These are phyloP conservation scores for Saccopteryx leptura DNA, from an alignment of 2,113 vertebrate species.

Conservation along the genomic window DNA sequence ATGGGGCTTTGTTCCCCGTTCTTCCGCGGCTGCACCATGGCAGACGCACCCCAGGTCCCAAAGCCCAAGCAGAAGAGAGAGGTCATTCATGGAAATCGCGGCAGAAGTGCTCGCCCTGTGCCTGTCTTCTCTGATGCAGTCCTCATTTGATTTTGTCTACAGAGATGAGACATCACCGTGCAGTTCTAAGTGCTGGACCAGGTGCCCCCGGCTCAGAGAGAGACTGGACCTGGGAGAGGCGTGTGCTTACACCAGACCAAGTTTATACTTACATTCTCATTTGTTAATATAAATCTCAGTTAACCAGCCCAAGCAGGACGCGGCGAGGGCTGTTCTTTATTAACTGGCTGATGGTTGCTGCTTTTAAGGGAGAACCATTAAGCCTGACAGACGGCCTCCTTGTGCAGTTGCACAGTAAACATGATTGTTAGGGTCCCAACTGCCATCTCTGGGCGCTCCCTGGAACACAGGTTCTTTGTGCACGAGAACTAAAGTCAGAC, in stretches of 20 bases:
- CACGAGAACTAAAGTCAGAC: slow-evolving; percentile 61
- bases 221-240: neutral
- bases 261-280: neutral
- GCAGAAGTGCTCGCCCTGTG: neutral
- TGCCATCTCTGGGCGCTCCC: slow-evolving; percentile 60
- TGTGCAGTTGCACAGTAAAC: slow-evolving; percentile 57
- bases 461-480: slow-evolving; percentile 73
- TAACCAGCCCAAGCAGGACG: neutral
- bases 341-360: slow-evolving; percentile 18
- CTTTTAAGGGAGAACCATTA: slow-evolving; percentile 58
- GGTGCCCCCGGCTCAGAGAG: neutral
- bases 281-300: slow-evolving; percentile 18
- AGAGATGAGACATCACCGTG: neutral
- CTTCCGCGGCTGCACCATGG: neutral
- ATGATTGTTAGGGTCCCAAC: slow-evolving; percentile 22
- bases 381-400: slow-evolving; percentile 51
- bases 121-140: neutral
- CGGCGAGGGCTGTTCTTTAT: slow-evolving; percentile 50
- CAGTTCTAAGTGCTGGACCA: neutral
- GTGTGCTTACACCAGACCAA: neutral
- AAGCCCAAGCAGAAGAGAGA: neutral
- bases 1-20: neutral
- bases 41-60: neutral
- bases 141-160: neutral
- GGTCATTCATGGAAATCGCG: neutral